Base-by-base conservation (phyloP, 2,888 invertebrate genomes). In the Nomada fabriciana region DNA sequence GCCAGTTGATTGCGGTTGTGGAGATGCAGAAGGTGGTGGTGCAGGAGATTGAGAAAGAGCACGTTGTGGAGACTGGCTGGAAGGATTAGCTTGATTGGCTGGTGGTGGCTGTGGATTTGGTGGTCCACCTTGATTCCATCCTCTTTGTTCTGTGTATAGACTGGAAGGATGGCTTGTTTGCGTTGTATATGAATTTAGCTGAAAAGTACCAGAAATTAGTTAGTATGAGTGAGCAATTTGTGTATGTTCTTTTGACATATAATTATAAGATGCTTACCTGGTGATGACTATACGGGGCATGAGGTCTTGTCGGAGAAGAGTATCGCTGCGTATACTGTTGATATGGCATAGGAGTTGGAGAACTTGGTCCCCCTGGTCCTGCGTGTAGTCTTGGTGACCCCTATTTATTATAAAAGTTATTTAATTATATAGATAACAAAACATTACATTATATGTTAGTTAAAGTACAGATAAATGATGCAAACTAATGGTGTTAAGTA, bases 321-420 rank as follows among this genome's bases (percentile, higher is more conserved):
- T 94, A 94, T 76, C 94, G 93, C 86, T 93, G 94, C 72, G 92
- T 92, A 78, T 94, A 94, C 73, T 94, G 93, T 86, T 93, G 94
- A 91, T 94, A 94, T 90, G 94, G 93, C 92, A 93, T 92, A 76
- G 94, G 92, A 64, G 93, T 93, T 64, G 94, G 93, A 79, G 93
- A 93, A 90, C 92, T 93, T n/a, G 93, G 93, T 78, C 93, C 93
- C 82, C 93, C 93, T 68, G 93, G 93, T 73, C 93, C 93, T 83
- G 93, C 91, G 83, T 94, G 93, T 86, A 93, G 89, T 86, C 94
- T 91, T 67, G 93, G 94, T 29, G 94, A 94, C 79, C 93, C 92
- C 93, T 94, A 82, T 67, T 63, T 36, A 57, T 50, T n/a, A 50
- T 13, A 67, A 4, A 64, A 60, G 52, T 81, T 18, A 47, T 23